Percentiles rank a stretch among this genome's conserved stretches.
phyloP scores from a whole-genome alignment of 1,140 invertebrate genomes.

The Chelonus insularis region DNA sequence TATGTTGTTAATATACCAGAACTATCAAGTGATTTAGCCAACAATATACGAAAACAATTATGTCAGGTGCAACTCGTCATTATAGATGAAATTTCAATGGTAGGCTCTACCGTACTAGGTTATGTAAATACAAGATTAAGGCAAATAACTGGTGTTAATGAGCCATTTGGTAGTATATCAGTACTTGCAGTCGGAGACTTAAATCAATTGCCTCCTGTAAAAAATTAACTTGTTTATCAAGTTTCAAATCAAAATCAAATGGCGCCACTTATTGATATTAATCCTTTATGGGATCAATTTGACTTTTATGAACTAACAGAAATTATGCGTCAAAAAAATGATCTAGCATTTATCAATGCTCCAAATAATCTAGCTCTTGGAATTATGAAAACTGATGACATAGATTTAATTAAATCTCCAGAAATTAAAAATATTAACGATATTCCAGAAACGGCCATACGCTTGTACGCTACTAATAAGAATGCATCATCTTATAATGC shows the following conservation, averaged over 20 bases:
- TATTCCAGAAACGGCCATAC: neutral
- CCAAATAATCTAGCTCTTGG: slow-evolving; percentile 33
- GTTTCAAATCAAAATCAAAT: neutral
- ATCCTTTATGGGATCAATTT: slow-evolving; percentile 21
- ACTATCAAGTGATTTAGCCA: slow-evolving; percentile 9
- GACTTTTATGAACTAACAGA: slow-evolving; percentile 27
- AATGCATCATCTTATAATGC: neutral
- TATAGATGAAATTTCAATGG: slow-evolving; percentile 45
- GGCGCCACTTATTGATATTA: neutral
- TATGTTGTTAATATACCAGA: neutral
- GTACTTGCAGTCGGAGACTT: slow-evolving; percentile 39
- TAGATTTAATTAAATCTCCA: slow-evolving; percentile 8
- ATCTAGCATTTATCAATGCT: slow-evolving; percentile 28
- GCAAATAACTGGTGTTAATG: slow-evolving; percentile 42
- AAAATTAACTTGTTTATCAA: slow-evolving; percentile 22
- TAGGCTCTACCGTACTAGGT: slow-evolving; percentile 36
- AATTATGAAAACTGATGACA: slow-evolving; percentile 10
- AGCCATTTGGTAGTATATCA: slow-evolving; percentile 36
- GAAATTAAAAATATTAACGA: neutral
- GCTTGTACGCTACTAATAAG: neutral
- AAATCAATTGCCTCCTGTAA: slow-evolving; percentile 36
- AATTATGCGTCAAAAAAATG: slow-evolving; percentile 37
- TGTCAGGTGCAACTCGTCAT: neutral
- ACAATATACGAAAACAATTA: neutral
- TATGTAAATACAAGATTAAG: slow-evolving; percentile 39